Evolutionary conservation across 2,797 vertebrate genomes (phyloP), one percentile per base, ranked within the genome.

Genomic region (Cyprinella venusta): DNA sequence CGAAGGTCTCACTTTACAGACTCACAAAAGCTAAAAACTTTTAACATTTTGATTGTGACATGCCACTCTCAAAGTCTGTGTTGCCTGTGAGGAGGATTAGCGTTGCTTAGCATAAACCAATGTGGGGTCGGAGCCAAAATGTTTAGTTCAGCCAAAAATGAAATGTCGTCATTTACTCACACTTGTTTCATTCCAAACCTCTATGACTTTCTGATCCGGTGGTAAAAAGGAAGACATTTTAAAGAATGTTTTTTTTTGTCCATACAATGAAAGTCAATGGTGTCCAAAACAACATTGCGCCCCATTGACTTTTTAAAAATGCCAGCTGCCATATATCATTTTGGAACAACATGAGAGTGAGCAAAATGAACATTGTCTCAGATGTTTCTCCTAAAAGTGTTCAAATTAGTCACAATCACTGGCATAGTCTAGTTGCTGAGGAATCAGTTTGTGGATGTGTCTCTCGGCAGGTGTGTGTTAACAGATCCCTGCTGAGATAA

Each of bases 1-100:
- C 90, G 92, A 92, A 90, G 71, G 76, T 88, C 92, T 90, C 83
- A 26, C 24, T 63, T 81, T 88, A 84, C 89, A 85, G 78, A 86
- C 74, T 63, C 83, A 72, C 70, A 76, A 54, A 26, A 68, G 33
- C 21, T 24, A 68, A 16, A 68, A 38, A 56, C 61, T 67, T 67
- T 75, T 64, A 24, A 74, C 36, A 59, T 65, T 67, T 67, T 67
- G 48, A 75, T 42, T 30, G 78, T 67, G 86, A 45, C 19, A 15
- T 56, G 68, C 38, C 26, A 15, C 26, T 48, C 40, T 74, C 65
- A 48, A 61, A 24, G 79, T 8, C 26, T 72, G 40, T 75, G 45
- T 61, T 54, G 40, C 74, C 30, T 78, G 36, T n/a, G 30, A 42
- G 75, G 33, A 45, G 52, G 52, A 76, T 82, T 82, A 67, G 71